These are phyloP conservation scores for Acleris sparsana DNA, from an alignment of 2,888 invertebrate species.

Conservation along the genomic window DNA sequence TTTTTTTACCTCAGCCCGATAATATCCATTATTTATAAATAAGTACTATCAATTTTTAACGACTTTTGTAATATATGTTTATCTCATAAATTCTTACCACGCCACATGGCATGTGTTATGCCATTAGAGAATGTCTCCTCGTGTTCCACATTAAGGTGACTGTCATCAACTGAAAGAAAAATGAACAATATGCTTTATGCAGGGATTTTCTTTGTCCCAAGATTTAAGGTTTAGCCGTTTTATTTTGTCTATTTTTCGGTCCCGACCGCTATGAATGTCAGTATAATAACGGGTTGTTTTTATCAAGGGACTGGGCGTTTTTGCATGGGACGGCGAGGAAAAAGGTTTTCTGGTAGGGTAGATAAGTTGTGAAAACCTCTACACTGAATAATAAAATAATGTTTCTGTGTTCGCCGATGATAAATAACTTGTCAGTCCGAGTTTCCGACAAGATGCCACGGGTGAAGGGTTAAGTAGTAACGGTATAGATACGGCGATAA, in stretches of 20 bases:
- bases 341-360: conserved; percentile 16
- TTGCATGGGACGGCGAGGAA: conserved; percentile 28
- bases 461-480: conserved; percentile 3
- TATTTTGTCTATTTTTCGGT: conserved; percentile 9
- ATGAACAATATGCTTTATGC: neutral
- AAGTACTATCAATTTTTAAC: conserved; percentile 8
- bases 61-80: conserved; percentile 10
- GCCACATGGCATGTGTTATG: neutral
- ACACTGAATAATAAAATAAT: conserved; percentile 23
- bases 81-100: neutral
- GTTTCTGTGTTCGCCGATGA: conserved; percentile 27
- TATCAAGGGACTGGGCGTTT: conserved; percentile 14
- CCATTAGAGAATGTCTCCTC: neutral
- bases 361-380: conserved; percentile 13
- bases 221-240: conserved; percentile 12
- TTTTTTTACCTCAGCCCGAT: neutral
- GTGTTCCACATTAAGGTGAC: neutral
- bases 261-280: conserved; percentile 21
- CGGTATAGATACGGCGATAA: conserved; percentile 12
- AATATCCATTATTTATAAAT: neutral
- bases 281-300: conserved; percentile 28
- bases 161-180: neutral
- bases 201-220: neutral
- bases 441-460: conserved; percentile 23
- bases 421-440: conserved; percentile 24